Base-by-base conservation (phyloP, 2,888 invertebrate genomes). In the Drosophila atroscutellata region DNA sequence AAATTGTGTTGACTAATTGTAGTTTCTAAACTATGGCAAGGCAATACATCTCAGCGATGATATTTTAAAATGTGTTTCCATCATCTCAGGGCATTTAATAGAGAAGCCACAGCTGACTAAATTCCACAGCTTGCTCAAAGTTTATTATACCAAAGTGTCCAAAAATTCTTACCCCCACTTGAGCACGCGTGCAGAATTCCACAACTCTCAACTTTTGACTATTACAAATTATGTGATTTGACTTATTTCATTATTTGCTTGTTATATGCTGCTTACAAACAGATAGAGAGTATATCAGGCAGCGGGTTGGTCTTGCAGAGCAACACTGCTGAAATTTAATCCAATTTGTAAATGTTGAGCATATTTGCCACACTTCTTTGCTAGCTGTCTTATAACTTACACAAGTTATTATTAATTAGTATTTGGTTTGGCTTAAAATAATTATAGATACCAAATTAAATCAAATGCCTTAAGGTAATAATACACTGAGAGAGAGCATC, bases 161-260 rank as follows among this genome's bases (percentile, higher is more conserved):
- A 42, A 55, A 57, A 45, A 61, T 49, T 64, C 66, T 65, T 74
- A 56, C 42, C 67, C 45, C 51, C 72, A 85, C 84, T 85, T 87
- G 67, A 69, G 72, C 84, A 89, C 90, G 88, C 86, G 75, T 72
- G 32, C 42, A 45, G 66, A 72, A 80, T 76, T 68, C 68, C 71
- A 56, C 81, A 77, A 84, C 70, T 82, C 73, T 77, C 75, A 82
- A 85, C 83, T 82, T 73, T 86, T 61, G 90, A 64, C 80, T 82
- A 72, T 77, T 83, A 80, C 75, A 85, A 85, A 85, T 88, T 80
- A 82, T 90, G 75, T 85, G 83, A 89, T 90, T 90, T 83, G 72
- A 74, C 77, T 87, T 89, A 68, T 75, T 73, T 84, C 67, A 78
- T 84, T 84, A 84, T 77, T 69, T 66, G 61, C 65, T 57, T 59